phyloP scores from a whole-genome alignment of 2,113 vertebrate species.

The Triplophysa tibetana region DNA sequence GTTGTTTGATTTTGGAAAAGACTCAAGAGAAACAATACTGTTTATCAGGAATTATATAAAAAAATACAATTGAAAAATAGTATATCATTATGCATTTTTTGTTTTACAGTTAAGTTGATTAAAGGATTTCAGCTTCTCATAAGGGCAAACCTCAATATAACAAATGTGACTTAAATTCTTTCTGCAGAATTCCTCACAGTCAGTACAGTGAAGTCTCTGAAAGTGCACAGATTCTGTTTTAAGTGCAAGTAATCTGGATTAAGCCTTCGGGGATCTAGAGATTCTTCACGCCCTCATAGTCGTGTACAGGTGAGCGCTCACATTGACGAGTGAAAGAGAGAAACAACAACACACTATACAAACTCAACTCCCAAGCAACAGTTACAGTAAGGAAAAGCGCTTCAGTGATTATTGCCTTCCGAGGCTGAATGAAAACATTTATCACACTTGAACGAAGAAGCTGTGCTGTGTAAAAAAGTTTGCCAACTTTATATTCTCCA shows the following conservation, averaged over 20 bases:
- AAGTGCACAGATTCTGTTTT: too few species aligned
- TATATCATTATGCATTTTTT: too few species aligned
- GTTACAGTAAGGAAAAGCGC: neutral
- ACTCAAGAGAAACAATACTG: too few species aligned
- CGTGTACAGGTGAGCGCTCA: slow-evolving; percentile 1
- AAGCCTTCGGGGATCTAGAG: neutral
- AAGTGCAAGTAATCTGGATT: neutral
- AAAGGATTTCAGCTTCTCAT: too few species aligned
- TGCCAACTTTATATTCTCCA: neutral
- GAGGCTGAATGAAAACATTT: neutral
- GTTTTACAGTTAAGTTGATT: too few species aligned
- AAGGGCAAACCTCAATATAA: too few species aligned
- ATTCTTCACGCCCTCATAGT: neutral
- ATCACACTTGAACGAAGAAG: neutral
- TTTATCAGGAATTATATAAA: too few species aligned
- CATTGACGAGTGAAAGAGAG: too few species aligned
- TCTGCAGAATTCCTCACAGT: neutral
- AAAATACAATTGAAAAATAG: too few species aligned
- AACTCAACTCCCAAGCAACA: neutral
- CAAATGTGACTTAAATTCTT: too few species aligned
- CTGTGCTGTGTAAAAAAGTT: neutral
- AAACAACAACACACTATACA: neutral
- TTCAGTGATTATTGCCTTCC: neutral
- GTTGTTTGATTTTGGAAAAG: too few species aligned
- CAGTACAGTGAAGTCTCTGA: neutral